Evolutionary conservation across 2,888 invertebrate species (phyloP).

Genomic region (Suillia variegata): DNA sequence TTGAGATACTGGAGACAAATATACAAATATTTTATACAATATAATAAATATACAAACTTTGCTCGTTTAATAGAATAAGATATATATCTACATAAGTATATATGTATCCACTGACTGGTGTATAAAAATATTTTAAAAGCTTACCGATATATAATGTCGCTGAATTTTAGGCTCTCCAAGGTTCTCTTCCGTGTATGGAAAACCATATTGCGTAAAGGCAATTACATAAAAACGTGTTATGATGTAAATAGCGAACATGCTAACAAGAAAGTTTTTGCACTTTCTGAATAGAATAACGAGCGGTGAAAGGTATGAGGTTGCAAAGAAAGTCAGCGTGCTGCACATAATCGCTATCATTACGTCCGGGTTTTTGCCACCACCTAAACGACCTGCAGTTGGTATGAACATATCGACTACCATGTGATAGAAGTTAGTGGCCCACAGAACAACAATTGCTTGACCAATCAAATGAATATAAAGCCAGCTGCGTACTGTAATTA

Average conservation of each 20-base stretch:
- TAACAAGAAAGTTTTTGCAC: conserved; percentile 39
- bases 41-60: no score
- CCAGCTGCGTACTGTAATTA: conserved; percentile 44
- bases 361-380: conserved; percentile 62
- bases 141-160: conserved; percentile 63
- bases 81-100: no score
- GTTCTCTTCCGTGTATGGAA: conserved; percentile 64
- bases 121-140: no score
- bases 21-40: no score
- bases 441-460: conserved; percentile 44
- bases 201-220: conserved; percentile 61
- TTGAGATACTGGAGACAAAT: no score
- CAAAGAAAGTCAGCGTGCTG: conserved; percentile 56
- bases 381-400: conserved; percentile 62
- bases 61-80: no score
- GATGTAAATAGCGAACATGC: conserved; percentile 41
- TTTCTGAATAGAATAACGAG: conserved; percentile 47
- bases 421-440: conserved; percentile 47
- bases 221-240: conserved; percentile 47
- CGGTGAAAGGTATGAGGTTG: conserved; percentile 55
- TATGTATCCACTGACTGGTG: no score
- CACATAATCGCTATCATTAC: conserved; percentile 60
- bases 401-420: conserved; percentile 50
- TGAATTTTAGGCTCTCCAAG: conserved; percentile 58
- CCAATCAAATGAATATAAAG: conserved; percentile 46